phyloP scores from a whole-genome alignment of 2,888 invertebrate genomes.

The Drosophila rellima region DNA sequence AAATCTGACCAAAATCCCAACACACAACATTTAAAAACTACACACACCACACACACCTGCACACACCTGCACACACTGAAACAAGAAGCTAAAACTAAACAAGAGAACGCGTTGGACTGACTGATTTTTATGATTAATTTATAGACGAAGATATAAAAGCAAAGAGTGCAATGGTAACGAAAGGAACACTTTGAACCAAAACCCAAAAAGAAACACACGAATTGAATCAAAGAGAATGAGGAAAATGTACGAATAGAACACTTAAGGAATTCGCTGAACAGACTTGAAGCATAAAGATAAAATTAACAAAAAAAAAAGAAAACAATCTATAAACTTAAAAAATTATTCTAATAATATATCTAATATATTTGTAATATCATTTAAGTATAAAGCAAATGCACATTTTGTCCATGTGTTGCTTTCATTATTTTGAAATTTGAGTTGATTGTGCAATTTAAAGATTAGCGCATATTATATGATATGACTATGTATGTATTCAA shows the following conservation, averaged over 20 bases:
- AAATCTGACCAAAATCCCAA: constrained; percentile 23
- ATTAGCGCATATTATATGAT: constrained; percentile 56
- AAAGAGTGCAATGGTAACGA: constrained; percentile 9
- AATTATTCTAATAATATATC: constrained; percentile 29
- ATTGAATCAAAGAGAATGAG: constrained; percentile 33
- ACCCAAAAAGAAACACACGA: constrained; percentile 29
- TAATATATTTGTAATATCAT: constrained; percentile 46
- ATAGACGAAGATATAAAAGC: constrained; percentile 25
- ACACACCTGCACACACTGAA: constrained; percentile 25
- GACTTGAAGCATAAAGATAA: constrained; percentile 55
- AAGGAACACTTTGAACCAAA: constrained; percentile 36
- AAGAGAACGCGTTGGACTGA: constrained; percentile 72
- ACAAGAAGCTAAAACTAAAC: constrained; percentile 57
- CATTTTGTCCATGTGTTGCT: constrained; percentile 22
- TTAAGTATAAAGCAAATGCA: constrained; percentile 32
- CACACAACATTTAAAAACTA: constrained; percentile 26
- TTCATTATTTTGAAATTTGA: constrained; percentile 30
- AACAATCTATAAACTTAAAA: constrained; percentile 19
- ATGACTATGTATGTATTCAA: constrained; percentile 40
- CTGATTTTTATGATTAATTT: constrained; percentile 76
- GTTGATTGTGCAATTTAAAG: constrained; percentile 67
- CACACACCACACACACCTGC: constrained; percentile 6
- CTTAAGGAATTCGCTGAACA: constrained; percentile 68
- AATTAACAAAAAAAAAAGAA: constrained; percentile 3
- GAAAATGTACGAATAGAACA: constrained; percentile 36